These are phyloP conservation scores for Drosophila atripex DNA, from an alignment of 2,888 invertebrate species.

Conservation along the genomic window DNA sequence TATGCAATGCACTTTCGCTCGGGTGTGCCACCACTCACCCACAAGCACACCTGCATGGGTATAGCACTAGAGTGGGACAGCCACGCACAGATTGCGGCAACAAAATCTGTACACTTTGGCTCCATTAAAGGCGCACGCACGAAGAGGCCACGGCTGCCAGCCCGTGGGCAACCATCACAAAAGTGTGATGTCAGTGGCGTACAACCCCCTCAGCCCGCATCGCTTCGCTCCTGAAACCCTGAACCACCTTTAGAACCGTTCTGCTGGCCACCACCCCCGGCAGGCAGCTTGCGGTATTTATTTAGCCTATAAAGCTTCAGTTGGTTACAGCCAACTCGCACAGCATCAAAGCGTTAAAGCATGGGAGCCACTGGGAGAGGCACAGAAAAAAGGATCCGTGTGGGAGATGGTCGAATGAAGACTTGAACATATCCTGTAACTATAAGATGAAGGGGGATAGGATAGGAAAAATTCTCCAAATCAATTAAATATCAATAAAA, in stretches of 20 bases:
- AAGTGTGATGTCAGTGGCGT: slow-evolving; percentile 69
- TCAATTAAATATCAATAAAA: too few species aligned
- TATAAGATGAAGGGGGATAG: background rate
- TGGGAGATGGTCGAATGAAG: slow-evolving; percentile 1
- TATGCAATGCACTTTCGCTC: slow-evolving; percentile 67
- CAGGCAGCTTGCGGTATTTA: slow-evolving; percentile 65
- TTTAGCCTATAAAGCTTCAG: slow-evolving; percentile 78
- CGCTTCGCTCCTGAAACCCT: background rate
- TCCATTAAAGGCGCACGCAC: slow-evolving; percentile 50
- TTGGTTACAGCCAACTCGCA: slow-evolving; percentile 58
- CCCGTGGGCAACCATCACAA: slow-evolving; percentile 69
- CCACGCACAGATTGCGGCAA: slow-evolving; percentile 47
- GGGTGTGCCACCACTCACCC: slow-evolving; percentile 30
- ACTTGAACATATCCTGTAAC: slow-evolving; percentile 3
- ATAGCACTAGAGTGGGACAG: slow-evolving; percentile 10
- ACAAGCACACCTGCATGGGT: slow-evolving; percentile 7
- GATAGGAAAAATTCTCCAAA: too few species aligned
- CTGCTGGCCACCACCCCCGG: background rate
- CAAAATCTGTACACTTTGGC: slow-evolving; percentile 44
- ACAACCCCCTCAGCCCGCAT: slow-evolving; percentile 5
- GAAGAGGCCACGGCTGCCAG: slow-evolving; percentile 46
- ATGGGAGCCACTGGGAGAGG: slow-evolving; percentile 20
- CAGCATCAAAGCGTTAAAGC: slow-evolving; percentile 75
- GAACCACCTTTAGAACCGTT: background rate
- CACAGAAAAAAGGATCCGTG: background rate